Base-by-base conservation (phyloP, 2,797 vertebrate genomes). In the Atherinosoma microstoma region DNA sequence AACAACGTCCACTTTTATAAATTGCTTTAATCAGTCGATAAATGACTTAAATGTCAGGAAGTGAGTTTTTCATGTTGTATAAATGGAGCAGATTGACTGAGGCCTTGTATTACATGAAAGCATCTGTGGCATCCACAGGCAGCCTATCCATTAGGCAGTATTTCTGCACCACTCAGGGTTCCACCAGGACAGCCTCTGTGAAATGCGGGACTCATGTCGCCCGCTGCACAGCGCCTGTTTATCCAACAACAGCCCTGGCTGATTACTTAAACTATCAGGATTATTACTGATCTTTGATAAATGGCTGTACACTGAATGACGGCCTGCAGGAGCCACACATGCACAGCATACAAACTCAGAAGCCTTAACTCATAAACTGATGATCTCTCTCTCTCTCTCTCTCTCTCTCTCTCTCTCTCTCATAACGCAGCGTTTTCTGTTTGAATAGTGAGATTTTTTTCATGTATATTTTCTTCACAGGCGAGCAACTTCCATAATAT, bases 91-190 rank as follows among this genome's bases (percentile, higher is more conserved):
- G 78, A 73, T 73, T 77, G 63, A 76, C 73, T 61, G 73, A 65
- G 62, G 59, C 67, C 72, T 79, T 45, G 70, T 69, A 40, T 34
- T 64, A 66, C 78, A 73, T 79, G 64, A 86, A 84, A 76, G 80
- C 84, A 76, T 89, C 77, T 80, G 76, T 69, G 78, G 45, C 75
- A 77, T 80, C 76, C 64, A 82, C 76, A 72, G 83, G 83, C 64
- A 47, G 75, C 62, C 76, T 51, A 38, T 79, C 75, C 76, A 76
- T 85, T 81, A 77, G 73, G 57, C 85, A 62, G 61, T 27, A 22
- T 69, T 65, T 76, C 64, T 67, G 76, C 60, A 62, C 32, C 30
- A 36, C 70, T 70, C 75, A 63, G 64, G 74, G 82, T 75, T 79
- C 42, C 66, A 70, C 64, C 70, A 60, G 60, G 73, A 80, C 22